Percentiles rank a stretch among this genome's conserved stretches.
phyloP scores from a whole-genome alignment of 2,113 vertebrate species.

The Calyptomena viridis region DNA sequence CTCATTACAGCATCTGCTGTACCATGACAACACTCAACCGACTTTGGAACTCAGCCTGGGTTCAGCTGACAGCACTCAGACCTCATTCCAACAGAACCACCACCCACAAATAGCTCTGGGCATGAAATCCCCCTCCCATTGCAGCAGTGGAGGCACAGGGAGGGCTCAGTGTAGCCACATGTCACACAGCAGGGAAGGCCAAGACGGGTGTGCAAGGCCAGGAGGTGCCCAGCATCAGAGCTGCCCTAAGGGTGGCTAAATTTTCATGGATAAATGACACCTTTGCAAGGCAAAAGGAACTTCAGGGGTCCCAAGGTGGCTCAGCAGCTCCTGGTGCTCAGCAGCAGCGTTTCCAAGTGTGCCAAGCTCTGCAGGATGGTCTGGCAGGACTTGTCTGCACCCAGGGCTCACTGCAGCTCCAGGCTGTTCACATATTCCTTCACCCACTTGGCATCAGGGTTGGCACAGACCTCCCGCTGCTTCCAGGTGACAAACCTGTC shows the following conservation, averaged over 20 bases:
- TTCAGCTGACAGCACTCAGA: neutral
- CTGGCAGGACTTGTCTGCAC: neutral
- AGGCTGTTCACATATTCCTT: neutral
- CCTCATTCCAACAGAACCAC: neutral
- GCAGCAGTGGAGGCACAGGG: neutral
- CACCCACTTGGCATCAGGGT: constrained; percentile 18
- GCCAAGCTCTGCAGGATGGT: neutral
- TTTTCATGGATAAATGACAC: neutral
- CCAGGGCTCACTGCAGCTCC: constrained; percentile 31
- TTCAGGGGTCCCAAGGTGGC: neutral
- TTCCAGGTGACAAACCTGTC: constrained; percentile 52
- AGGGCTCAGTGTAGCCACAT: neutral
- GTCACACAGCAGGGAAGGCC: neutral
- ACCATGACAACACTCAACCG: neutral
- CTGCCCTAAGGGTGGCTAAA: neutral
- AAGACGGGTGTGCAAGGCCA: neutral
- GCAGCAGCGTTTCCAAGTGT: neutral
- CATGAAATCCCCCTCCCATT: neutral
- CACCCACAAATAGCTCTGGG: neutral
- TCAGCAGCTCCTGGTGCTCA: neutral
- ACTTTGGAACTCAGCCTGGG: neutral
- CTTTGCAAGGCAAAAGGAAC: neutral
- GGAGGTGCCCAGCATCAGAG: neutral
- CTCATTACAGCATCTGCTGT: neutral
- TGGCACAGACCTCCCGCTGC: constrained; percentile 11